Evolutionary conservation across 2,113 vertebrate species (phyloP).

Genomic region (Quiscalus mexicanus): DNA sequence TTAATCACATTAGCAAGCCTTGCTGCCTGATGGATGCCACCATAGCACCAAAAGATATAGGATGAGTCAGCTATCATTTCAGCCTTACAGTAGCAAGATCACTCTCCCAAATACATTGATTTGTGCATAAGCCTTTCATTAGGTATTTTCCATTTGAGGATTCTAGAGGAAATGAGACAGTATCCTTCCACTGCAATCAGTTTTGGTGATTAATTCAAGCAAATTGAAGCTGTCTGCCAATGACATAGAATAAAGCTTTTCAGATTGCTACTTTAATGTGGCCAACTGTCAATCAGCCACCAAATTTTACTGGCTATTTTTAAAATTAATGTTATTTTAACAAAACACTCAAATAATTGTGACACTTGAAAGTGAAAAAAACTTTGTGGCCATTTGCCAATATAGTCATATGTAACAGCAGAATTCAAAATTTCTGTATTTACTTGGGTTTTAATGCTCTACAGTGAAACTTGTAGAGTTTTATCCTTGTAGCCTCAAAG

Average conservation of each 20-base stretch:
- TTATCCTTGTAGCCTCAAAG: neutral
- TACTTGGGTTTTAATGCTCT: neutral
- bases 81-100: neutral
- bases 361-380: neutral
- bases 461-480: neutral
- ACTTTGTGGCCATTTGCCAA: neutral
- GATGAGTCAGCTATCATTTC: neutral
- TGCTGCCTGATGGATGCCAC: neutral
- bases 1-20: neutral
- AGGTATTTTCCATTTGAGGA: neutral
- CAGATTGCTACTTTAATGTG: neutral
- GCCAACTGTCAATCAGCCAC: neutral
- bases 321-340: neutral
- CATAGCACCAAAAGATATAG: neutral
- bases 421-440: neutral
- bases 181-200: neutral
- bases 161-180: neutral
- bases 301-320: neutral
- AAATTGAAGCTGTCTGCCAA: neutral
- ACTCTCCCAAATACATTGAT: neutral
- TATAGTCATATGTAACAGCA: neutral
- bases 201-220: neutral
- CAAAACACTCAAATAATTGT: neutral
- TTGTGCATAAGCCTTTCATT: neutral
- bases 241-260: neutral